Percentiles rank a stretch among this genome's conserved stretches.
phyloP scores from a whole-genome alignment of 2,888 invertebrate genomes.

The Mesoligia furuncula region DNA sequence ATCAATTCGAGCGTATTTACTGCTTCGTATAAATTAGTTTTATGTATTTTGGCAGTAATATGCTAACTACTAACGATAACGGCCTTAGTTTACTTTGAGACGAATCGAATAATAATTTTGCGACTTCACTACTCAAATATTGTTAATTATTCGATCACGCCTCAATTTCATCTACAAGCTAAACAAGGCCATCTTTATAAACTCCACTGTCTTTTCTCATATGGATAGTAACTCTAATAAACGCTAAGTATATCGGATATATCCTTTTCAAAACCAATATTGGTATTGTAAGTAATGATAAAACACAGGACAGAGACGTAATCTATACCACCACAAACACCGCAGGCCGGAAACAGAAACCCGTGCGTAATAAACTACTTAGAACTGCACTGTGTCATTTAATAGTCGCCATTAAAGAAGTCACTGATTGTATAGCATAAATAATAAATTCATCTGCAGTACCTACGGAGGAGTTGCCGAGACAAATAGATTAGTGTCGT shows the following conservation, averaged over 20 bases:
- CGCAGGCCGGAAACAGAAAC: constrained; percentile 43
- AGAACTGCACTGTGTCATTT: constrained; percentile 54
- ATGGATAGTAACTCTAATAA: not conserved
- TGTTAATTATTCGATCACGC: constrained; percentile 26
- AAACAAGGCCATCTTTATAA: not conserved
- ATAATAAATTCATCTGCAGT: constrained; percentile 47
- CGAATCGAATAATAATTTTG: constrained; percentile 31
- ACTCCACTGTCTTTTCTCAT: not conserved
- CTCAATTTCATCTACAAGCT: not conserved
- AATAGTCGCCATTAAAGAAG: constrained; percentile 37
- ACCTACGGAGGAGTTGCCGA: constrained; percentile 22
- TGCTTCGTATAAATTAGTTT: constrained; percentile 73
- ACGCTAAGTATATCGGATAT: not conserved
- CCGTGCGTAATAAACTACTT: constrained; percentile 54
- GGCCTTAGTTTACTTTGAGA: constrained; percentile 49
- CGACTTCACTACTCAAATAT: constrained; percentile 15
- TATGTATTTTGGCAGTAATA: constrained; percentile 71
- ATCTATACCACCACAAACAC: constrained; percentile 41
- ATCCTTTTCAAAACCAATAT: constrained; percentile 7
- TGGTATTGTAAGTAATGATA: constrained; percentile 24
- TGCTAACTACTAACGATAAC: constrained; percentile 61
- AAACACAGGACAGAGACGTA: constrained; percentile 38
- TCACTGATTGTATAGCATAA: constrained; percentile 22
- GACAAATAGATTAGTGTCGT: constrained; percentile 35
- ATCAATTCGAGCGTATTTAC: constrained; percentile 71